Evolutionary conservation across 2,797 vertebrate genomes (phyloP).

Genomic region (Cryptoblepharus egeriae): DNA sequence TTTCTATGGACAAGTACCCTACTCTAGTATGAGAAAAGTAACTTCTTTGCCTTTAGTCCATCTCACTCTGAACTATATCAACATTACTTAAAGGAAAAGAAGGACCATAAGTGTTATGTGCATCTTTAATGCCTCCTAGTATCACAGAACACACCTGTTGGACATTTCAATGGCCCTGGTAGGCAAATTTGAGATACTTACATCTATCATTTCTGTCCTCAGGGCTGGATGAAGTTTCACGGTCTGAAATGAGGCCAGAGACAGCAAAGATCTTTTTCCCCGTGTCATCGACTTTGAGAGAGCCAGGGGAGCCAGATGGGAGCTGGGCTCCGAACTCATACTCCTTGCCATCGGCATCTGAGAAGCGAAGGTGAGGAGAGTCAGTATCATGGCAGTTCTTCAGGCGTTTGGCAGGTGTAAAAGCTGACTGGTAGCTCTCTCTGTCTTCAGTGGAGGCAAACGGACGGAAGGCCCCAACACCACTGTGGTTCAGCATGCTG

Average conservation of each 20-base stretch:
- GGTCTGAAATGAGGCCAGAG: constrained; percentile 97
- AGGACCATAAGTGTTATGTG: constrained; percentile 12
- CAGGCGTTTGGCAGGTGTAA: constrained; percentile 96
- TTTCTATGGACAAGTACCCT: neutral
- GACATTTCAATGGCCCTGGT: constrained; percentile 35
- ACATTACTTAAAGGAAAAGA: constrained; percentile 38
- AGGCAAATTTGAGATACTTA: constrained; percentile 82
- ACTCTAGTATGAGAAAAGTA: neutral
- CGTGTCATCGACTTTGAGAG: constrained; percentile 95
- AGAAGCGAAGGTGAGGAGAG: constrained; percentile 97
- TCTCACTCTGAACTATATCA: constrained; percentile 42
- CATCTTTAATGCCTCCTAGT: constrained; percentile 8
- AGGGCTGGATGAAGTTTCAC: constrained; percentile 96
- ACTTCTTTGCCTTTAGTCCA: constrained; percentile 26
- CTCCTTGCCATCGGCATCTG: constrained; percentile 98
- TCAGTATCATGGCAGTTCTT: constrained; percentile 97
- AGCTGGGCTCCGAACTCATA: constrained; percentile 95
- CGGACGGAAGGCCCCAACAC: constrained; percentile 96
- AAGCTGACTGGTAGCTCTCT: constrained; percentile 97
- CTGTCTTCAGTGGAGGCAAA: constrained; percentile 96
- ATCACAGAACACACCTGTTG: constrained; percentile 61
- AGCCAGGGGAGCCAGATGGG: constrained; percentile 92
- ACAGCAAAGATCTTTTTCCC: constrained; percentile 99
- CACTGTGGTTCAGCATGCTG: constrained; percentile 98
- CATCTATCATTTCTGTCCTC: constrained; percentile 98